Conservation (phyloP, 2,888 invertebrate genomes). For the Tenthredo notha region DNA sequence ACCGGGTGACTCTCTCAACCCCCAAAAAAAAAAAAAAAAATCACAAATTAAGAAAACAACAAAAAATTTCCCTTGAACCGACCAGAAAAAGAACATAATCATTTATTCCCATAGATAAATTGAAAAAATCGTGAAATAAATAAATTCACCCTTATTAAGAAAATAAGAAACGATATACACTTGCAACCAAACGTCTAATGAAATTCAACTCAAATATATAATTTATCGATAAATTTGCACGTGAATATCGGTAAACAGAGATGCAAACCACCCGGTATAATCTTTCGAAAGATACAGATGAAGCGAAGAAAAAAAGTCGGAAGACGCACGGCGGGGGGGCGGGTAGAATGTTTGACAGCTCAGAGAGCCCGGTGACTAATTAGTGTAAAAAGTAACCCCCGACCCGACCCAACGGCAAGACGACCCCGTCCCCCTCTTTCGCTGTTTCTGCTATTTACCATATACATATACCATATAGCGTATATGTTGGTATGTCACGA, state of each 20-base stretch:
- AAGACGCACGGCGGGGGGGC: constrained; percentile 70
- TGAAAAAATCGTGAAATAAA: not conserved
- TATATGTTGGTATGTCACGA: constrained; percentile 46
- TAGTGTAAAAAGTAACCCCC: constrained; percentile 74
- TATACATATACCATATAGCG: constrained; percentile 42
- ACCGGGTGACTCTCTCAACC: constrained; percentile 46
- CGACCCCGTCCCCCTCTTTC: constrained; percentile 62
- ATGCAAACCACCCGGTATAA: constrained; percentile 52
- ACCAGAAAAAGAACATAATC: not conserved
- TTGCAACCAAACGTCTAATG: not conserved
- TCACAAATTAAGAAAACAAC: constrained; percentile 12
- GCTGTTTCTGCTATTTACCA: constrained; percentile 50
- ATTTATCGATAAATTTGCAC: not conserved
- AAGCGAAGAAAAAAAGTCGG: constrained; percentile 64
- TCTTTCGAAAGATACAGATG: constrained; percentile 58
- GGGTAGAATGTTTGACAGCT: constrained; percentile 75
- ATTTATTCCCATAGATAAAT: not conserved
- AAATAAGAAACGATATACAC: not conserved
- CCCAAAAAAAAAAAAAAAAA: constrained; percentile 52
- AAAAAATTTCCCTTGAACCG: not conserved
- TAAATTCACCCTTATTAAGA: not conserved
- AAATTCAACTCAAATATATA: not conserved
- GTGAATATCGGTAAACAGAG: not conserved
- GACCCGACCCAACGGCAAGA: constrained; percentile 65
- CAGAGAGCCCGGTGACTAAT: constrained; percentile 76